Evolutionary conservation across 2,113 vertebrate species (phyloP).

Genomic region (Misgurnus anguillicaudatus): DNA sequence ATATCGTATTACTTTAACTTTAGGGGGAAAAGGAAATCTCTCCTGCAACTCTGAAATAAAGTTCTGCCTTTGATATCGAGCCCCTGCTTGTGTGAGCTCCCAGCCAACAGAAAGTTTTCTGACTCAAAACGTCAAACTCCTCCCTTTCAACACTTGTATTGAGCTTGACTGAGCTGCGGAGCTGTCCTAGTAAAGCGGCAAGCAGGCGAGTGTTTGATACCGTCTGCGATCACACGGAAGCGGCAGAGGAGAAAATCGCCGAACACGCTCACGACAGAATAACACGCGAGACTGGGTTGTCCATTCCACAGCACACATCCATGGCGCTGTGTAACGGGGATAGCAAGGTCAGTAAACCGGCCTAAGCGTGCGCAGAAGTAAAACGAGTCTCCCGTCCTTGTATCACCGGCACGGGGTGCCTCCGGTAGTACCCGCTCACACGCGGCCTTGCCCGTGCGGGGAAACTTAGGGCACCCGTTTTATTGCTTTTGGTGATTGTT

Average conservation of each 20-base stretch:
- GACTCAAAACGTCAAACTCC: constrained; percentile 19
- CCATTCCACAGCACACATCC: constrained; percentile 68
- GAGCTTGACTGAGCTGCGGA: neutral
- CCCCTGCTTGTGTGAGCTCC: neutral
- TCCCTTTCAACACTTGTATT: neutral
- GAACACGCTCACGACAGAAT: constrained; percentile 13
- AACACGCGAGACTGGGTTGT: constrained; percentile 55
- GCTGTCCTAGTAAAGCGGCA: neutral
- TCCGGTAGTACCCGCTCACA: constrained; percentile 54
- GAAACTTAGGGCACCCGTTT: constrained; percentile 61
- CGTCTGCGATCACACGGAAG: constrained; percentile 9
- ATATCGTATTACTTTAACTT: too few species aligned
- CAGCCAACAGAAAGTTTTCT: constrained; percentile 28
- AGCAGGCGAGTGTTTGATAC: constrained; percentile 28
- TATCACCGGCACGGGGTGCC: constrained; percentile 2
- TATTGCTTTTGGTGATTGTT: constrained; percentile 55
- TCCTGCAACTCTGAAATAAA: neutral
- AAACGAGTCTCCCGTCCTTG: neutral
- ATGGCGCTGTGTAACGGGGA: constrained; percentile 98
- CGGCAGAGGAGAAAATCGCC: neutral
- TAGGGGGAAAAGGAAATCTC: neutral
- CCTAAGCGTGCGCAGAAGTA: neutral
- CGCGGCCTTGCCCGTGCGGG: constrained; percentile 59
- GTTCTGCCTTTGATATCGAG: too few species aligned
- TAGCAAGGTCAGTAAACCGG: constrained; percentile 87